These are phyloP conservation scores for Octonoba sinensis DNA, from an alignment of 2,888 invertebrate species.

Conservation along the genomic window DNA sequence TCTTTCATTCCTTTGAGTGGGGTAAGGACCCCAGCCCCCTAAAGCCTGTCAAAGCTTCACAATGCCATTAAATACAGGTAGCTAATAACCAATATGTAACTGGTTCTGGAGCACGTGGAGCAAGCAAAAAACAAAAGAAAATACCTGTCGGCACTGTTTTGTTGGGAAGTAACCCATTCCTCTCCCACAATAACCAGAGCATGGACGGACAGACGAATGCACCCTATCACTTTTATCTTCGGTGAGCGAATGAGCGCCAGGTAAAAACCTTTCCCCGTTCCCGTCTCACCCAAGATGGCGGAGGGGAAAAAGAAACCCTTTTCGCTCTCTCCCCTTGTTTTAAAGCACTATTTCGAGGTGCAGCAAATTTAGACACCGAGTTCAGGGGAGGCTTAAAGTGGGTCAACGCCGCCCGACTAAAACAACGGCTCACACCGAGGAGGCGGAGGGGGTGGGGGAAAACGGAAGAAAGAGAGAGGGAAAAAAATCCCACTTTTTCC, in stretches of 20 bases:
- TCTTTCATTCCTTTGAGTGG: too few species aligned
- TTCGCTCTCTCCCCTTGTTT: conserved; percentile 28
- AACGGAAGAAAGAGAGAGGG: not conserved
- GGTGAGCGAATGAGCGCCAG: conserved; percentile 44
- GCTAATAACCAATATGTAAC: too few species aligned
- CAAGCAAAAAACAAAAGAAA: too few species aligned
- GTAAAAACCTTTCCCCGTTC: conserved; percentile 10
- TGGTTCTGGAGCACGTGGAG: too few species aligned
- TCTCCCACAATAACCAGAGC: too few species aligned
- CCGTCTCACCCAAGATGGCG: conserved; percentile 24
- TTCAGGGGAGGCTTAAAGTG: conserved; percentile 48
- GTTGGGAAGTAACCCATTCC: too few species aligned
- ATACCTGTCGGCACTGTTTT: too few species aligned
- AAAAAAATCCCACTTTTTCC: conserved; percentile 5
- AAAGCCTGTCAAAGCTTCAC: too few species aligned
- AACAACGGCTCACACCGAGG: conserved; percentile 22
- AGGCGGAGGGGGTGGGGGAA: too few species aligned
- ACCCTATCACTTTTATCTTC: not conserved
- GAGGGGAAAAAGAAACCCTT: conserved; percentile 49
- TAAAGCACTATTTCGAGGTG: conserved; percentile 59
- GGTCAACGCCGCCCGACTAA: conserved; percentile 42
- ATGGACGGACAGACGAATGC: too few species aligned
- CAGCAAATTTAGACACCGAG: conserved; percentile 50
- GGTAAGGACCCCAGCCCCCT: too few species aligned
- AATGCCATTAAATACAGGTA: too few species aligned